Evolutionary conservation across 2,797 vertebrate species (phyloP).

Genomic region (Parotocinclus haroldoi): DNA sequence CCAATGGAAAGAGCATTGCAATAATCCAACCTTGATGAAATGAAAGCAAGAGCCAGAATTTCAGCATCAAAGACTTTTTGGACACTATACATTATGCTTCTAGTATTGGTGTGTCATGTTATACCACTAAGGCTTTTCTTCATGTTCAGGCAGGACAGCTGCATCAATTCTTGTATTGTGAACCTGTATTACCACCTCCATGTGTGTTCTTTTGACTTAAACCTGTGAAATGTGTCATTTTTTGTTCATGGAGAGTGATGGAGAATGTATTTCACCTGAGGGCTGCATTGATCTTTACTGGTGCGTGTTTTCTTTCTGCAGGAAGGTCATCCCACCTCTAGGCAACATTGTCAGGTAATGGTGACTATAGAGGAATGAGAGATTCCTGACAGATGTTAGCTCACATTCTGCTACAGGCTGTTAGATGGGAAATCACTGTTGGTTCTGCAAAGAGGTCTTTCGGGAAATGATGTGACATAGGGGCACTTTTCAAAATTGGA

Average conservation of each 20-base stretch:
- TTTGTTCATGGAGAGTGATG: slow-evolving; percentile 10
- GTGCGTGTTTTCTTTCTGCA: slow-evolving; percentile 19
- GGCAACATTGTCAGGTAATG: background rate
- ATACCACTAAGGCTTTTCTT: background rate
- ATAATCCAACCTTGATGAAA: no score
- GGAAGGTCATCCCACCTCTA: slow-evolving; percentile 12
- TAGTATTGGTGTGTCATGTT: no score
- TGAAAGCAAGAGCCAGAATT: no score
- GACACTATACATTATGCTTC: no score
- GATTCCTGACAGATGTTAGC: no score
- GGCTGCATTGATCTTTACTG: slow-evolving; percentile 28
- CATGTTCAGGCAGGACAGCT: slow-evolving; percentile 16
- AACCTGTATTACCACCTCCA: slow-evolving; percentile 1
- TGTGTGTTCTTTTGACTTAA: slow-evolving; percentile 12
- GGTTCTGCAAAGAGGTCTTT: background rate
- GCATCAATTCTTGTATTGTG: background rate
- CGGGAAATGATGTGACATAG: slow-evolving; percentile 26
- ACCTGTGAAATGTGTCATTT: slow-evolving; percentile 24
- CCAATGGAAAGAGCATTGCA: no score
- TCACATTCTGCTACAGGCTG: no score
- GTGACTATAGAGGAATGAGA: no score
- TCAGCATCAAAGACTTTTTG: no score
- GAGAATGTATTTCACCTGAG: slow-evolving; percentile 4
- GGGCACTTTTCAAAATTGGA: slow-evolving; percentile 30
- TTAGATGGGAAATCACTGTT: no score